Conservation (phyloP, 2,888 invertebrate species). For the Campoplex nolae region DNA sequence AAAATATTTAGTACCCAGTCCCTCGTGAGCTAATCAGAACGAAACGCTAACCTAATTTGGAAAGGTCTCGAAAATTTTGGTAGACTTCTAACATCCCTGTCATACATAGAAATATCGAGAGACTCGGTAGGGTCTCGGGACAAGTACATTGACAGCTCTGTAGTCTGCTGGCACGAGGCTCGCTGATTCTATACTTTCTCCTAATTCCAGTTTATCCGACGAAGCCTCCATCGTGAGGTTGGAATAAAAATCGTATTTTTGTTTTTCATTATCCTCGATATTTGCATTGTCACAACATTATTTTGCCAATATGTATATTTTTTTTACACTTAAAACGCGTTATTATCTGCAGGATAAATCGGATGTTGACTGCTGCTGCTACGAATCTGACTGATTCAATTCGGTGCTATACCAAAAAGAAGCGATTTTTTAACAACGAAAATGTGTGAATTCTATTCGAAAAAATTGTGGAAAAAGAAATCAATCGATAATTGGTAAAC, state of each 20-base stretch:
- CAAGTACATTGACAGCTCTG: too few relatives aligned
- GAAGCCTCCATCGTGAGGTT: too few relatives aligned
- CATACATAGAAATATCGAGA: too few relatives aligned
- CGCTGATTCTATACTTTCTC: too few relatives aligned
- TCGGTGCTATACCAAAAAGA: too few relatives aligned
- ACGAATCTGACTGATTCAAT: not conserved
- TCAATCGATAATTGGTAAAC: not conserved
- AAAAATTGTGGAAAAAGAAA: not conserved
- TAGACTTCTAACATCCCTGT: not conserved
- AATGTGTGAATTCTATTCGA: not conserved
- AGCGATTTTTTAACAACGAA: not conserved
- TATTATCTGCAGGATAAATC: not conserved
- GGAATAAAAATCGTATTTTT: too few relatives aligned
- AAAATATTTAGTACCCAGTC: slow-evolving; percentile 76
- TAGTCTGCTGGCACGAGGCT: too few relatives aligned
- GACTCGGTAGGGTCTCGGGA: too few relatives aligned
- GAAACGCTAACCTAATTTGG: slow-evolving; percentile 57
- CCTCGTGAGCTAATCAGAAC: slow-evolving; percentile 73
- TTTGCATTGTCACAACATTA: too few relatives aligned
- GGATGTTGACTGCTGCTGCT: not conserved
- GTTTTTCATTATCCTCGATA: too few relatives aligned
- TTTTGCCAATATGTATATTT: not conserved
- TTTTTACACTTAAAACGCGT: not conserved
- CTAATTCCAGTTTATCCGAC: too few relatives aligned
- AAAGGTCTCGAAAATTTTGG: slow-evolving; percentile 12